Percentiles rank a stretch among this genome's conserved stretches.
These are phyloP conservation scores for Oxycera nigricornis DNA, from an alignment of 2,888 invertebrate species.

Conservation along the genomic window DNA sequence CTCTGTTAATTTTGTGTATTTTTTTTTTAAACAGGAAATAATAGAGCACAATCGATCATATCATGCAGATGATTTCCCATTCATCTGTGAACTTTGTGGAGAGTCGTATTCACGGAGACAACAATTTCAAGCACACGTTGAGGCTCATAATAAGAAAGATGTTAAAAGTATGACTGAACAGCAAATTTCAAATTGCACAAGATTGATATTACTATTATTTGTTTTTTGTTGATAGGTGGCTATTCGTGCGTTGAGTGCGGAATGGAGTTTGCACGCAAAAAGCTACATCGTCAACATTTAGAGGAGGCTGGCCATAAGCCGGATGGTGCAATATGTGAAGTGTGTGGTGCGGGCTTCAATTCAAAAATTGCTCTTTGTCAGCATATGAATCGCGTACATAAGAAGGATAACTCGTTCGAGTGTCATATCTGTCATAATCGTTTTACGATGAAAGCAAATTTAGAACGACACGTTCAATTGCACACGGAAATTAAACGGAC, in stretches of 20 bases:
- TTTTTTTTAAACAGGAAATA: slow-evolving; percentile 55
- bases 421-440: slow-evolving; percentile 62
- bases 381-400: slow-evolving; percentile 60
- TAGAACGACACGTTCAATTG: slow-evolving; percentile 61
- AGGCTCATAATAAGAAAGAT: slow-evolving; percentile 62
- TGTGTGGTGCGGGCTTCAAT: slow-evolving; percentile 60
- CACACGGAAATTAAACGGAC: slow-evolving; percentile 61
- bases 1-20: background rate
- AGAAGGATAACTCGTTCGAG: slow-evolving; percentile 61
- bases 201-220: too few species aligned
- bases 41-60: slow-evolving; percentile 60
- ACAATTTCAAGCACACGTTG: slow-evolving; percentile 61
- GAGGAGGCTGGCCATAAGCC: slow-evolving; percentile 61
- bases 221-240: slow-evolving; percentile 49
- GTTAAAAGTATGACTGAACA: slow-evolving; percentile 57
- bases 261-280: slow-evolving; percentile 58
- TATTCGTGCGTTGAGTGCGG: slow-evolving; percentile 61
- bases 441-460: slow-evolving; percentile 60
- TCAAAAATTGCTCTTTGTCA: slow-evolving; percentile 61
- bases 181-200: too few species aligned
- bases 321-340: slow-evolving; percentile 61
- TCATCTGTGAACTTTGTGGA: slow-evolving; percentile 61
- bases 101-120: slow-evolving; percentile 61
- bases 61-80: slow-evolving; percentile 61
- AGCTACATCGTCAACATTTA: slow-evolving; percentile 59